Conservation (phyloP, 2,113 vertebrate genomes). For the Rhineura floridana region DNA sequence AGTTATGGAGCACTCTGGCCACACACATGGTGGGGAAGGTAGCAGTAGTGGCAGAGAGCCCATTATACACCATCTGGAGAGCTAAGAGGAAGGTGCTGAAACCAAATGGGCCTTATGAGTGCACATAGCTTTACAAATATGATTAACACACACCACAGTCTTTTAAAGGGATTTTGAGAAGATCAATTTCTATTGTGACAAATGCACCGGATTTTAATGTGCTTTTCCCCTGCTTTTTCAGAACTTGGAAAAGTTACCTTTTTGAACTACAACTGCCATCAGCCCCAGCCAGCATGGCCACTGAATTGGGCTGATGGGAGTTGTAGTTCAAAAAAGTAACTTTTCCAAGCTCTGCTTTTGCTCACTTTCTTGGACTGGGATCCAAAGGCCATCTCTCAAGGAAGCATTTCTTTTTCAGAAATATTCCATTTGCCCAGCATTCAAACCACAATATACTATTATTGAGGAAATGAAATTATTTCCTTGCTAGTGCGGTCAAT, state of each 20-base stretch:
- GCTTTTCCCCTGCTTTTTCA: no score
- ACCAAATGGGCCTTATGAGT: not conserved
- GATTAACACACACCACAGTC: constrained; percentile 11
- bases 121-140: not conserved
- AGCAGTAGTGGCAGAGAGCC: not conserved
- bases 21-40: not conserved
- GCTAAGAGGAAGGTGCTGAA: not conserved
- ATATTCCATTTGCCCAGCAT: not conserved
- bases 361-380: not conserved
- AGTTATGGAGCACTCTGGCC: not conserved
- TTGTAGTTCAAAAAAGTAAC: no score
- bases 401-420: not conserved
- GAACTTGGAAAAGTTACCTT: no score
- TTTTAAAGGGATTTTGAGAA: not conserved
- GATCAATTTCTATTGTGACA: not conserved
- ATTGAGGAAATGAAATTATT: not conserved
- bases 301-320: no score
- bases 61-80: not conserved
- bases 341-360: no score
- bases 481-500: no score
- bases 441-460: not conserved
- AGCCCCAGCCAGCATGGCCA: no score
- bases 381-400: not conserved
- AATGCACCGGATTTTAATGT: not conserved
- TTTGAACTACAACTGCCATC: no score